Evolutionary conservation across 2,113 vertebrate species (phyloP), one percentile per base, ranked within the genome.

Genomic region (Ancistrus triradiatus): DNA sequence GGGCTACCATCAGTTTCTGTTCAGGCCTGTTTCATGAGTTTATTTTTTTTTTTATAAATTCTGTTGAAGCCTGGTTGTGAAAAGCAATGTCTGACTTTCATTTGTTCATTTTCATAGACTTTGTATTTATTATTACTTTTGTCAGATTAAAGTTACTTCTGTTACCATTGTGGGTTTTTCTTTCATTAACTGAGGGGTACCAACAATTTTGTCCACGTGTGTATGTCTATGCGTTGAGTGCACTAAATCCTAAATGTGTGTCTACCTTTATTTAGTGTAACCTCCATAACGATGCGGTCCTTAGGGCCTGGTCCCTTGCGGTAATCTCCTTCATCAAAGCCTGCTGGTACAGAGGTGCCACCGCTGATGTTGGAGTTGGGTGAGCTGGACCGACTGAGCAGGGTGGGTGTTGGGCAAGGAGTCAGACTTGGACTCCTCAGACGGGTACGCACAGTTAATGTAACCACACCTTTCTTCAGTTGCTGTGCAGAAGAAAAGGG

Each of bases 361-460:
- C 81, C 82, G 0, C 90, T 88, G 62, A 76, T 21, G 0, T 80
- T 90, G 51, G 93, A 93, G 75, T 85, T 95, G 8, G 95, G 92
- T 9, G 93, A 97, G 74, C 87, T 92, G 43, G 93, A 95, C 52
- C 92, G 89, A 78, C 94, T 97, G 77, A 91, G 85, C 28, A 93
- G 80, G 3, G 90, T 95, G 44, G 93, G 93, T 3, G 94, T 93
- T 0, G 85, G 87, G 9, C 93, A 95, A 0, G 95, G 95, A 0
- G 93, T 94, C 43, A 98, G 90, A 80, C 92, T 96, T 0, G 95
- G 95, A 74, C 94, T 98, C n/a, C 94, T 88, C 52, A 98, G 87
- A 13, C 93, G 89, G 0, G 95, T 98, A 21, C 93, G 90, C 14
- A 98, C 93, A 0, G 95, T 96, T 68, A 98, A 77, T 0, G 94